Evolutionary conservation across 92 coral and sea anemone species (phyloP), one percentile per base, ranked within the genome.

Genomic region (Montipora capitata): DNA sequence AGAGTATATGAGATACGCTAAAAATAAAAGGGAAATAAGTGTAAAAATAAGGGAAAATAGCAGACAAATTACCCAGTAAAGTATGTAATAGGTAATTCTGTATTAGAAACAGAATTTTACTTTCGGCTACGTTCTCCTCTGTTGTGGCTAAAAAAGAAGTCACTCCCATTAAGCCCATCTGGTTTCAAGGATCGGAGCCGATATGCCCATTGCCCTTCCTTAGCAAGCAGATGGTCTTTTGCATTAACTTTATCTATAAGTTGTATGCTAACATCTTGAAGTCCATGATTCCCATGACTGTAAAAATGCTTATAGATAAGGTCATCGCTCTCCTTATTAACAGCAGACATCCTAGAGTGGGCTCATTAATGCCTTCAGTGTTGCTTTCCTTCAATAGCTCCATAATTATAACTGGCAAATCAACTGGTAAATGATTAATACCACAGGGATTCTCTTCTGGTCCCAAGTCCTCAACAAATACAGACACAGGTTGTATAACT

Each of bases 71-170:
- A 62, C 27, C 14, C 4, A 66, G 41, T 66, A 27, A 66, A 20
- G 71, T 27, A 10, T 66, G 27, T 7, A 18, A 27, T 7, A 66
- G 13, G 41, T 20, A 66, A 66, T 3, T 5, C 71, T 20, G 14
- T 18, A 66, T 18, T 18, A 7, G 38, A 66, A 66, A 18, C 40
- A 27, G 14, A 4, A 3, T 20, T 18, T 10, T 54, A 54, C 59
- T 54, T 54, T 54, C 14, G 59, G 59, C 15, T 54, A 54, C 5
- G 13, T 54, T 54, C 9, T n/a, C 71, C 13, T 7, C 88, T 64
- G 74, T 83, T 83, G 57, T 83, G 82, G 35, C 35, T 27, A 27
- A 27, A 27, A 27, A 27, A 27, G 35, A 27, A 27, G 35, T 27
- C 35, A 27, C 35, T 27, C 35, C 1, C 35, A 27, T 27, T 27